Evolutionary conservation across 2,888 invertebrate species (phyloP), one percentile per base, ranked within the genome.

Genomic region (Bedellia somnulentella): DNA sequence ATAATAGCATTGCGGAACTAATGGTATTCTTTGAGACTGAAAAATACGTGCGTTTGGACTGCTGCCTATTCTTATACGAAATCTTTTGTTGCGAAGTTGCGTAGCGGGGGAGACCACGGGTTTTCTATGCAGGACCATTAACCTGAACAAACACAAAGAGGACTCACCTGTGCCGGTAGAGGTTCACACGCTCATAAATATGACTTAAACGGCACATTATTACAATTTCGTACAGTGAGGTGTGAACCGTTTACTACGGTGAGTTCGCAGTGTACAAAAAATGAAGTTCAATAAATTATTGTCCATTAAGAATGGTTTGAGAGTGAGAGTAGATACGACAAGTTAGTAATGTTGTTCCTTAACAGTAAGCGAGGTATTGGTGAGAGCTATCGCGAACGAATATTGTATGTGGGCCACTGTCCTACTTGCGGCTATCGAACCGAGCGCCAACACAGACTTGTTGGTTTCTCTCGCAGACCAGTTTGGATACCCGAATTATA

Each of bases 101-200:
- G n/a, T n/a, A n/a, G n/a, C 16, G 31, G 29, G 18, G 30, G 30
- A 28, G 30, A 15, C 21, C 6, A 29, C 9, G 8, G 21, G 9
- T 14, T 35, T 37, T 37, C 51, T 45, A 50, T 50, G 49, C 44
- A 40, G 35, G 32, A 39, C 23, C 37, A 32, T 44, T 43, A 42
- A 39, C 40, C 37, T 33, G 35, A 35, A 26, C 22, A 33, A 35
- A 57, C 17, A 31, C 52, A 57, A 58, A 47, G 34, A 40, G 38
- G 35, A n/a, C n/a, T 36, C 49, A 49, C 52, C 52, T 50, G 50
- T 47, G 44, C 39, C 30, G 32, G 33, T 39, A 40, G 41, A 44
- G 41, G 50, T 61, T 61, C 61, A 57, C 61, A 61, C 52, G 58
- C 47, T 45, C 45, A 53, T 59, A 58, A 54, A 44, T 51, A 48